phyloP scores from a whole-genome alignment of 2,888 invertebrate genomes.

The Xylota sylvarum region DNA sequence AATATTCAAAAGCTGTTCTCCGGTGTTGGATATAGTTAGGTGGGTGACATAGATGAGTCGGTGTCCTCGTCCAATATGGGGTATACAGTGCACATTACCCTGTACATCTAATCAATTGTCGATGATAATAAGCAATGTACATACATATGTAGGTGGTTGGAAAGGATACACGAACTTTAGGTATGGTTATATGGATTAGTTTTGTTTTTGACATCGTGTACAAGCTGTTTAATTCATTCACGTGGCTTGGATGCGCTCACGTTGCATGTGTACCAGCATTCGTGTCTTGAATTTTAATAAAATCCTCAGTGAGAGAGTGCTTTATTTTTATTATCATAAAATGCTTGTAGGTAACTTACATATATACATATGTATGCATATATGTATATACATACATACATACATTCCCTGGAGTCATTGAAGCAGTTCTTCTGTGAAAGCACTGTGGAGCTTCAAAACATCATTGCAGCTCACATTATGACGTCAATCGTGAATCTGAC shows the following conservation, averaged over 20 bases:
- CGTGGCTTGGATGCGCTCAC: slow-evolving; percentile 27
- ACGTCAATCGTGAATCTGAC: slow-evolving; percentile 30
- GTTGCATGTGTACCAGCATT: slow-evolving; percentile 3
- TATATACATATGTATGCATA: neutral
- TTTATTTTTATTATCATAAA: slow-evolving; percentile 2
- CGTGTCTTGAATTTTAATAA: slow-evolving; percentile 48
- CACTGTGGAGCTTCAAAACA: slow-evolving; percentile 16
- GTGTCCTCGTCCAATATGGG: neutral
- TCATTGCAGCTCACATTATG: slow-evolving; percentile 26
- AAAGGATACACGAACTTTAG: neutral
- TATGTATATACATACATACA: neutral
- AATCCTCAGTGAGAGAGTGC: neutral
- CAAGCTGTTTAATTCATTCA: slow-evolving; percentile 39
- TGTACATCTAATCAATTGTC: slow-evolving; percentile 22
- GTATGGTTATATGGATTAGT: slow-evolving; percentile 14
- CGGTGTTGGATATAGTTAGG: neutral
- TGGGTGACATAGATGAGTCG: neutral
- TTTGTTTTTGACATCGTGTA: slow-evolving; percentile 20
- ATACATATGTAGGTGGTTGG: neutral
- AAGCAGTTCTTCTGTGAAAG: neutral
- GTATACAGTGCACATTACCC: neutral
- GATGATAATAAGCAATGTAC: slow-evolving; percentile 27
- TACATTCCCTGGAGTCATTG: neutral
- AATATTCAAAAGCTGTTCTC: slow-evolving; percentile 43
- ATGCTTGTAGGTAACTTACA: neutral